Evolutionary conservation across 2,797 vertebrate genomes (phyloP).

Genomic region (Myiotriccus ornatus): DNA sequence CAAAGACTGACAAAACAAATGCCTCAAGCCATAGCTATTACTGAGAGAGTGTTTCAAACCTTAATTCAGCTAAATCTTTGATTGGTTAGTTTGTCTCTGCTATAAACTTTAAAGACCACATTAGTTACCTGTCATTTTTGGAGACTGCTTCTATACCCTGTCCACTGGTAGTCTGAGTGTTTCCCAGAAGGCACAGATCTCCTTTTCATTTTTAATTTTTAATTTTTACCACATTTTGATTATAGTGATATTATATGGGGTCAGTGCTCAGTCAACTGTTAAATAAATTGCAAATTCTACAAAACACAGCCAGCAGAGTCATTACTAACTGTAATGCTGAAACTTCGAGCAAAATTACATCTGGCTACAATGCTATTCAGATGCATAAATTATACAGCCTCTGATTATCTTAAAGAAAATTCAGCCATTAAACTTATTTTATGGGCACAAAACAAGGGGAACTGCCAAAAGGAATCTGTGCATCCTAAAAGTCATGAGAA

Average conservation of each 20-base stretch:
- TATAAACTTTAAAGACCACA: background rate
- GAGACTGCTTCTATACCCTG: background rate
- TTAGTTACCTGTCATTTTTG: slow-evolving; percentile 8
- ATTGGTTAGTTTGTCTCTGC: background rate
- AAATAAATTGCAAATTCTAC: slow-evolving; percentile 82
- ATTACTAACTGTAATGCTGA: slow-evolving; percentile 82
- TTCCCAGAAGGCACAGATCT: slow-evolving; percentile 47
- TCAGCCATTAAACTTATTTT: slow-evolving; percentile 82
- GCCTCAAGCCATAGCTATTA: background rate
- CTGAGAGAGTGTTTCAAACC: background rate
- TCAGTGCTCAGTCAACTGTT: slow-evolving; percentile 85
- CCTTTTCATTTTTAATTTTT: slow-evolving; percentile 24
- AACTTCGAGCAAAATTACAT: slow-evolving; percentile 82
- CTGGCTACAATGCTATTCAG: slow-evolving; percentile 77
- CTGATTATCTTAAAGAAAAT: slow-evolving; percentile 82
- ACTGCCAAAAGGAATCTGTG: slow-evolving; percentile 72
- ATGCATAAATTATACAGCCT: slow-evolving; percentile 81
- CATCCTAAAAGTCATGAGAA: slow-evolving; percentile 69
- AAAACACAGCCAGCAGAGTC: slow-evolving; percentile 78
- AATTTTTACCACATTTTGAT: slow-evolving; percentile 73
- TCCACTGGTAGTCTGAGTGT: background rate
- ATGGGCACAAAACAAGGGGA: slow-evolving; percentile 76
- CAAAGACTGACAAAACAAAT: slow-evolving; percentile 5
- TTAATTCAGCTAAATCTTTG: slow-evolving; percentile 15
- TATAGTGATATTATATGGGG: slow-evolving; percentile 77